phyloP scores from a whole-genome alignment of 2,888 invertebrate genomes.

The Diploptera punctata region DNA sequence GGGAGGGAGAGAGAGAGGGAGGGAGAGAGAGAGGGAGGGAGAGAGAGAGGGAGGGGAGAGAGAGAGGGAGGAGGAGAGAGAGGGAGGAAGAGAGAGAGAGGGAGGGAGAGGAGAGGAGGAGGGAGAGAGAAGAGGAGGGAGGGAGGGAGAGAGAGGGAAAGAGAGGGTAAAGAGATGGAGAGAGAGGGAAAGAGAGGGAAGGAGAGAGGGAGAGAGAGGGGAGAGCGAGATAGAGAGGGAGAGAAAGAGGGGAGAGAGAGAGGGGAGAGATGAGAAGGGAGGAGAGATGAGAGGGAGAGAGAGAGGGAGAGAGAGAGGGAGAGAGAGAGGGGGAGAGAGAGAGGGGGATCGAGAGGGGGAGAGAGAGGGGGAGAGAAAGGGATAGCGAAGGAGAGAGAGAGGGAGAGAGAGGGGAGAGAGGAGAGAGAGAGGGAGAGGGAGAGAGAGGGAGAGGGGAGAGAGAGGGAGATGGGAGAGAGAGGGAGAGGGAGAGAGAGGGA shows the following conservation, averaged over 20 bases:
- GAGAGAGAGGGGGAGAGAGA: neutral
- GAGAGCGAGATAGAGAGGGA: neutral
- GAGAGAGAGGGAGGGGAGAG: neutral
- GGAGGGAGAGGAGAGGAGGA: neutral
- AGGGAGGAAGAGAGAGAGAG: neutral
- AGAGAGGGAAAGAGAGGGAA: neutral
- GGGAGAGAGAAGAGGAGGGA: neutral
- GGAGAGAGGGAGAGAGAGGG: neutral
- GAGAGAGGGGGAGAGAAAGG: neutral
- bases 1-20: neutral
- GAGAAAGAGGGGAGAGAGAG: neutral
- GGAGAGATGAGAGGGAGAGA: neutral
- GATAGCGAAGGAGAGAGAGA: neutral
- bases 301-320: neutral
- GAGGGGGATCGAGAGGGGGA: neutral
- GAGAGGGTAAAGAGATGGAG: neutral
- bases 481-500: neutral
- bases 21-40: neutral
- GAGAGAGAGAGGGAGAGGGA: neutral
- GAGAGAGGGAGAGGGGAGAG: too few species aligned
- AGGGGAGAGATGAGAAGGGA: neutral
- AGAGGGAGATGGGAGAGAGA: too few species aligned
- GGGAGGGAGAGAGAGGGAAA: neutral
- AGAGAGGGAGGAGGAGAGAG: neutral
- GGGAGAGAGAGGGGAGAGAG: neutral